Conservation (phyloP, 2,113 vertebrate species). For the Saimiri boliviensis region DNA sequence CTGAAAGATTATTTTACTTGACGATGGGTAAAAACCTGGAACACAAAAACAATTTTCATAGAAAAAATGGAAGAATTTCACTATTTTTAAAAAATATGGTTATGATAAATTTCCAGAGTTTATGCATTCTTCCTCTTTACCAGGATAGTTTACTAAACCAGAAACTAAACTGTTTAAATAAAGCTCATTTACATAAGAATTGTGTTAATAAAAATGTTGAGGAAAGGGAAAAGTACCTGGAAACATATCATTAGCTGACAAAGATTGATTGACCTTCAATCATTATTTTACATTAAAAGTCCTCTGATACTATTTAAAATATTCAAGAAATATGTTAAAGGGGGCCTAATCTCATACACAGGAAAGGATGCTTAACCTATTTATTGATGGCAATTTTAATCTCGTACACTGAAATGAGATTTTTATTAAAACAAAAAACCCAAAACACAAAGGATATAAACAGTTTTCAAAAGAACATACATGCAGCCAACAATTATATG, state of each 20-base stretch:
- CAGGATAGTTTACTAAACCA: not conserved
- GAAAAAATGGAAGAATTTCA: not conserved
- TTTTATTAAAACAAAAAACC: not conserved
- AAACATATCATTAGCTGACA: not conserved
- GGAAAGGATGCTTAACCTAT: not conserved
- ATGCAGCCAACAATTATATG: too few relatives aligned
- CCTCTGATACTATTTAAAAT: not conserved
- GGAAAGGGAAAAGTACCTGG: not conserved
- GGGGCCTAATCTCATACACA: not conserved
- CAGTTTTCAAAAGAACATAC: too few relatives aligned
- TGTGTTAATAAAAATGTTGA: not conserved
- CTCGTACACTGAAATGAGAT: not conserved
- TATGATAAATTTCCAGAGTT: not conserved
- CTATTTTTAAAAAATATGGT: not conserved
- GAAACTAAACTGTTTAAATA: not conserved
- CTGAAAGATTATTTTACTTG: not conserved
- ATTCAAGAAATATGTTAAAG: not conserved
- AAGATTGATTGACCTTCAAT: not conserved
- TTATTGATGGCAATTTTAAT: not conserved
- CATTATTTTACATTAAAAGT: conserved; percentile 14
- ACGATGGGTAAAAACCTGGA: not conserved
- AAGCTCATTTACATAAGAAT: not conserved
- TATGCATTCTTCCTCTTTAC: not conserved
- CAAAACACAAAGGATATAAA: too few relatives aligned
- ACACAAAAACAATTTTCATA: not conserved